Evolutionary conservation across 2,888 invertebrate genomes (phyloP), one percentile per base, ranked within the genome.

Genomic region (Brenthis daphne): DNA sequence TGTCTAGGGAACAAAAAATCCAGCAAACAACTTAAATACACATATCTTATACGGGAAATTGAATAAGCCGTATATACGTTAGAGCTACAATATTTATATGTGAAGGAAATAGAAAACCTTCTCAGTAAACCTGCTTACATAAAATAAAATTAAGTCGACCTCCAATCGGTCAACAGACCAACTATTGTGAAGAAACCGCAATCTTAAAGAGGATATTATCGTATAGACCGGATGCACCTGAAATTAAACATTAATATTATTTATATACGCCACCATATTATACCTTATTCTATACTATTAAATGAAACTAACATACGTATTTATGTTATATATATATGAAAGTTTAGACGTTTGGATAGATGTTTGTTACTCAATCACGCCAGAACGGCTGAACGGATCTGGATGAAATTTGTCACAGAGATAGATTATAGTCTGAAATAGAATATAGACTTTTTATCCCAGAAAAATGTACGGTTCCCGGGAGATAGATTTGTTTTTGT

Each of bases 121-220:
- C 56, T 56, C n/a, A 54, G 56, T 61, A 55, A 63, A 50, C 56
- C 56, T 67, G 67, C 43, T 63, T 67, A 63, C 61, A 67, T 55
- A 56, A 67, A 67, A 67, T 63, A 67, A 67, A 67, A 67, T 63
- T 67, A 67, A 67, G 56, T 63, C 67, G 67, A 29, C 54, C 47
- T 56, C 56, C 33, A 37, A 67, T 54, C 67, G 43, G 50, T 67
- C 67, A 66, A 66, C 54, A 63, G 61, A 56, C 63, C 20, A 63
- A 61, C 63, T 56, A 67, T 67, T 61, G 63, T 37, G 61, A 56
- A 33, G 33, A 55, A 37, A 60, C 53, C 43, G 61, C 56, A 63
- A 67, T 61, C 43, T 56, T 14, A 16, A 63, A 56, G 48, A 56
- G 20, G 48, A 56, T 51, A 6, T 14, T 14, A 20, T 67, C 67